Percentiles rank a stretch among this genome's conserved stretches.
phyloP scores from a whole-genome alignment of 2,113 vertebrate genomes.

The Nestor notabilis region DNA sequence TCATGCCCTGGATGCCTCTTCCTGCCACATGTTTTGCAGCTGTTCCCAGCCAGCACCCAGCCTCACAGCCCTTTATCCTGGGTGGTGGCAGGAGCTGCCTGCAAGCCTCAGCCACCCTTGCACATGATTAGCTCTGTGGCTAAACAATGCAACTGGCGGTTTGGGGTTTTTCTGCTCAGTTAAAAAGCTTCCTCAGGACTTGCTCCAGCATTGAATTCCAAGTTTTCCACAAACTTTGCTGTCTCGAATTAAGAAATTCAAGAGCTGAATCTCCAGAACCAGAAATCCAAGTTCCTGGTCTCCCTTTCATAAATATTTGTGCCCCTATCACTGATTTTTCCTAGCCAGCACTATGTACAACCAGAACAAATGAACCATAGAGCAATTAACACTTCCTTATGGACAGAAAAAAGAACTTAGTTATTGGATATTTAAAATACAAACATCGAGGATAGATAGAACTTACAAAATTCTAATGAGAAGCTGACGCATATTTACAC shows the following conservation, averaged over 20 bases:
- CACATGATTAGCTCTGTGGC: not conserved
- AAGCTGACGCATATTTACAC: not conserved
- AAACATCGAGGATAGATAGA: not conserved
- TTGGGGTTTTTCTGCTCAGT: not conserved
- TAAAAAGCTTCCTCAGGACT: not conserved
- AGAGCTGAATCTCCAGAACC: not conserved
- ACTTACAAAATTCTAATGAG: not conserved
- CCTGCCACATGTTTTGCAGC: not conserved
- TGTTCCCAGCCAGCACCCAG: not conserved
- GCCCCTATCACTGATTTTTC: not conserved
- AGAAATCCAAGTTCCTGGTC: not conserved
- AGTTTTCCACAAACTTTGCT: not conserved
- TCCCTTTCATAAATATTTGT: not conserved
- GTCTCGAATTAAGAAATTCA: not conserved
- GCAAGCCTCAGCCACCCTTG: not conserved
- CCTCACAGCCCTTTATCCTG: not conserved
- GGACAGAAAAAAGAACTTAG: not conserved
- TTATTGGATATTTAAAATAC: not conserved
- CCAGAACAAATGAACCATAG: not conserved
- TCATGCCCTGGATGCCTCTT: not conserved
- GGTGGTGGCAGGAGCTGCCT: not conserved
- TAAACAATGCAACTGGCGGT: not conserved
- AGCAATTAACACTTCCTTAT: not conserved
- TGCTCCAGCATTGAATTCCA: not conserved
- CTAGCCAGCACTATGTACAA: not conserved